These are phyloP conservation scores for Archaeoteleia sp. DNA, from an alignment of 2,888 invertebrate genomes.

Conservation along the genomic window DNA sequence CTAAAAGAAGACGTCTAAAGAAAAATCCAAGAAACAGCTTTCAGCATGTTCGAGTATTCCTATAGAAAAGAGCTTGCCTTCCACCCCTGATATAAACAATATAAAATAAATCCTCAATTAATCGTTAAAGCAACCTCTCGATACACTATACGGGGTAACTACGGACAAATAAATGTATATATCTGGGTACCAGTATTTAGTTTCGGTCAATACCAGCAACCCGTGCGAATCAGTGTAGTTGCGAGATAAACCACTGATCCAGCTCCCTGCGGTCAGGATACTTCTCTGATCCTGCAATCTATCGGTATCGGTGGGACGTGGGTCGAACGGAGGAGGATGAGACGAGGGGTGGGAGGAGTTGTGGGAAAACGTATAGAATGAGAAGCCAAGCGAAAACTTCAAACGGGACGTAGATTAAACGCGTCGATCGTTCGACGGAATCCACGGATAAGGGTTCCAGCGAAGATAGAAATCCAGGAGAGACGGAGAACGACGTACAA, in stretches of 20 bases:
- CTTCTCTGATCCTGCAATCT: conserved; percentile 49
- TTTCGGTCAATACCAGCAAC: conserved; percentile 35
- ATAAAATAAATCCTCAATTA: conserved; percentile 20
- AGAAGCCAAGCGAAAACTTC: conserved; percentile 57
- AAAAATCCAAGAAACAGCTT: too few relatives aligned
- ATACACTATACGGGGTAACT: neutral
- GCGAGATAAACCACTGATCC: conserved; percentile 50
- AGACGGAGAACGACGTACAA: conserved; percentile 8
- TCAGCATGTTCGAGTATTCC: too few relatives aligned
- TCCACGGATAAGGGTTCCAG: conserved; percentile 53
- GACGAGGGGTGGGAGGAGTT: conserved; percentile 6
- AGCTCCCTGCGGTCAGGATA: conserved; percentile 26
- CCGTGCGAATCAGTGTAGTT: conserved; percentile 46
- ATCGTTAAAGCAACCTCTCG: conserved; percentile 19
- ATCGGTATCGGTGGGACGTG: conserved; percentile 39
- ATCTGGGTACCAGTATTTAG: conserved; percentile 52
- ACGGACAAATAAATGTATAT: conserved; percentile 29
- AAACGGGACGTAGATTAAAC: conserved; percentile 62
- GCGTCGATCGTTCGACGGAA: conserved; percentile 53
- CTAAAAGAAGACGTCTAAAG: too few relatives aligned
- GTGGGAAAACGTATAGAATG: conserved; percentile 36
- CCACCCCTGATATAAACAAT: conserved; percentile 27
- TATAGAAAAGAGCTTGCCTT: neutral
- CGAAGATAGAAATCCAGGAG: conserved; percentile 39
- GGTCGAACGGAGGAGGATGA: conserved; percentile 23